A percentile compares a stretch with the other conserved stretches of the same genome.
Conservation (phyloP, 2,888 invertebrate genomes). For the Linhomoeus sp. region DNA sequence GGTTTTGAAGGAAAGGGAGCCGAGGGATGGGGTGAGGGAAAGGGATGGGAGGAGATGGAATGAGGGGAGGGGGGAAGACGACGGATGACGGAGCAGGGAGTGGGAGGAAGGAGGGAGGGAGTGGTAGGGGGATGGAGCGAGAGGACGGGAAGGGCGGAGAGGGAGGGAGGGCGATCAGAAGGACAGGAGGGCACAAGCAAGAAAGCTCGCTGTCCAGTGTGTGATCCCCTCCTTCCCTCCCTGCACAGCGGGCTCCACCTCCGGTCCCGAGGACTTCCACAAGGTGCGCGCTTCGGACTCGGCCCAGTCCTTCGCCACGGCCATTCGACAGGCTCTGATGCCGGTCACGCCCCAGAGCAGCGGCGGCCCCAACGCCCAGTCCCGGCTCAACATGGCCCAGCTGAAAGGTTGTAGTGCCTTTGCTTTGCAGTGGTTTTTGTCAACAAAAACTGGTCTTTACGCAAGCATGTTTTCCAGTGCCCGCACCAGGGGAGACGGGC, state of each 20-base stretch:
- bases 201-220: constrained; percentile 54
- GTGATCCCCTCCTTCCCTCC: constrained; percentile 22
- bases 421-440: too few species aligned
- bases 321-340: constrained; percentile 74
- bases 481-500: constrained; percentile 5
- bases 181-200: too few species aligned
- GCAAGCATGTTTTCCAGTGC: constrained; percentile 66
- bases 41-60: neutral
- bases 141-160: too few species aligned
- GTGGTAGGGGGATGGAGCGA: too few species aligned
- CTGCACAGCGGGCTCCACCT: too few species aligned
- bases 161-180: too few species aligned
- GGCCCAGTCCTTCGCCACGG: constrained; percentile 81
- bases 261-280: neutral
- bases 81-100: neutral
- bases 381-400: constrained; percentile 8
- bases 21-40: neutral
- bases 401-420: constrained; percentile 2
- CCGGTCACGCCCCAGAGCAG: constrained; percentile 51
- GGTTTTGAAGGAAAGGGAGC: neutral
- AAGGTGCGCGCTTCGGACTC: constrained; percentile 37
- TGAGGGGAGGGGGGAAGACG: neutral
- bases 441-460: constrained; percentile 95
- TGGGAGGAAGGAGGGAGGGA: too few species aligned
- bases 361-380: constrained; percentile 1